These are phyloP conservation scores for Myotis pilosus DNA, from an alignment of 2,797 vertebrate species.

Conservation along the genomic window DNA sequence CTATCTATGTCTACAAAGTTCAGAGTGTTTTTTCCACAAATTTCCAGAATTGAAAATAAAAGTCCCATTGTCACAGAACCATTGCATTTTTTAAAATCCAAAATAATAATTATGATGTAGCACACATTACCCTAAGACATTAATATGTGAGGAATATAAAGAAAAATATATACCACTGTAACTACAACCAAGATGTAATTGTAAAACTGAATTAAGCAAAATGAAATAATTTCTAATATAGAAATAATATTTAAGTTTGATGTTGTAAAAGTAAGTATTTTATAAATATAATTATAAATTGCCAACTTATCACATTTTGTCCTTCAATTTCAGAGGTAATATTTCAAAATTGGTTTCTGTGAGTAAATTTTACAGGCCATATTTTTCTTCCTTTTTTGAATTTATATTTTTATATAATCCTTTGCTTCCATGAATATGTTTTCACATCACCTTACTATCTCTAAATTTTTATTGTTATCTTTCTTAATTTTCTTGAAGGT, in stretches of 20 bases:
- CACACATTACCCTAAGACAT: background rate
- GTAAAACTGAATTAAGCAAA: background rate
- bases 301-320: background rate
- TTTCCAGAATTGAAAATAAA: background rate
- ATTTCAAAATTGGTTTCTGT: constrained; percentile 31
- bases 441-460: background rate
- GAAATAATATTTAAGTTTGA: background rate
- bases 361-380: background rate
- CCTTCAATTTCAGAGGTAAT: background rate
- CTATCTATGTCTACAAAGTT: background rate
- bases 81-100: background rate
- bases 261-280: background rate
- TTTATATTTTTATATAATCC: background rate
- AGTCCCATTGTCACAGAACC: background rate
- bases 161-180: background rate
- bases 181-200: background rate
- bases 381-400: background rate
- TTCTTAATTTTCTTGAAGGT: background rate
- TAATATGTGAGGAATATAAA: background rate
- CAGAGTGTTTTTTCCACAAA: background rate
- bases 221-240: background rate
- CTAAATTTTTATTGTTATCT: background rate
- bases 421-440: background rate
- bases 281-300: background rate
- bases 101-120: background rate